phyloP scores from a whole-genome alignment of 2,797 vertebrate species.

The Pseudochaenichthys georgianus region DNA sequence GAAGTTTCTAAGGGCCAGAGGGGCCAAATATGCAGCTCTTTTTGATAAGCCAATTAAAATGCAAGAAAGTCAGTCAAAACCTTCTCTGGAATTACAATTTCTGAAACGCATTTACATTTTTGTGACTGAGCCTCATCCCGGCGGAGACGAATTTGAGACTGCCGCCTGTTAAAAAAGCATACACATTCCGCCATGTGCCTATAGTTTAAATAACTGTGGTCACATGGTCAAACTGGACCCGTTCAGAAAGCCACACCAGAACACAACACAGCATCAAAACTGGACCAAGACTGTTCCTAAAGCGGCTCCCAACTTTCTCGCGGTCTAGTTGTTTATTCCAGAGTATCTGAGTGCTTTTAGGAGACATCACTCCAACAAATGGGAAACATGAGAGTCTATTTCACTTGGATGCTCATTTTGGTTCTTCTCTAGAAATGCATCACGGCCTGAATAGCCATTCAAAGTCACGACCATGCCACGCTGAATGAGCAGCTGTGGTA shows the following conservation, averaged over 20 bases:
- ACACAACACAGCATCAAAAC: slow-evolving; percentile 36
- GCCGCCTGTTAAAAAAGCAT: slow-evolving; percentile 61
- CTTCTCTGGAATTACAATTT: slow-evolving; percentile 42
- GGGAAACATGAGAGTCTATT: slow-evolving; percentile 21
- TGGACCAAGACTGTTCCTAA: slow-evolving; percentile 28
- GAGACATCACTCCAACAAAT: slow-evolving; percentile 9
- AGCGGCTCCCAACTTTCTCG: slow-evolving; percentile 5
- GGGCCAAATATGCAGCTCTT: slow-evolving; percentile 35
- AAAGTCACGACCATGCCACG: slow-evolving; percentile 48
- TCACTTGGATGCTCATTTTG: neutral
- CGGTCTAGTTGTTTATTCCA: slow-evolving; percentile 31
- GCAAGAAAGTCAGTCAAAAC: slow-evolving; percentile 28
- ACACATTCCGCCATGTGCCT: slow-evolving; percentile 67
- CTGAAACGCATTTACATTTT: slow-evolving; percentile 49
- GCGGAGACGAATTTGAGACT: slow-evolving; percentile 52
- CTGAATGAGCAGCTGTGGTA: slow-evolving; percentile 67
- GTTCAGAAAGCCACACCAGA: slow-evolving; percentile 69
- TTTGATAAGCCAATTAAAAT: slow-evolving; percentile 41
- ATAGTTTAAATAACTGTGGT: slow-evolving; percentile 76
- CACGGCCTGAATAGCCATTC: slow-evolving; percentile 43
- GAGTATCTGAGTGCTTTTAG: neutral
- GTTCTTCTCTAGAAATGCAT: slow-evolving; percentile 28
- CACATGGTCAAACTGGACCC: slow-evolving; percentile 67
- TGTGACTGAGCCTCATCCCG: slow-evolving; percentile 61
- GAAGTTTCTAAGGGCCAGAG: slow-evolving; percentile 14